Percentiles rank a stretch among this genome's conserved stretches.
Evolutionary conservation across 2,797 vertebrate genomes (phyloP).

Genomic region (Callimico goeldii): DNA sequence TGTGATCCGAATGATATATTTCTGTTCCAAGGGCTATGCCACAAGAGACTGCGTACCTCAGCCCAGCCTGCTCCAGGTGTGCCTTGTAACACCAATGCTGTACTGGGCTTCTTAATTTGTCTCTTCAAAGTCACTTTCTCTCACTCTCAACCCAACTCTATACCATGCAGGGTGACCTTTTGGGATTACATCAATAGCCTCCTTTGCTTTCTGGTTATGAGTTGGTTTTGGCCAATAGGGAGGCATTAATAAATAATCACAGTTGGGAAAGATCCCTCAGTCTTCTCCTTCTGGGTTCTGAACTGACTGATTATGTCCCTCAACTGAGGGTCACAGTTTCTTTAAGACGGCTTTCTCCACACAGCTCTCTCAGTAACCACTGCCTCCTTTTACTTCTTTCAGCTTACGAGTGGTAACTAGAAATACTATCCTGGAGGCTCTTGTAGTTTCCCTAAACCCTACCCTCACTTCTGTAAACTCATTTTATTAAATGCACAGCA

Average conservation of each 20-base stretch:
- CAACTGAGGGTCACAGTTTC: not conserved
- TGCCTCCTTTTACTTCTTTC: not conserved
- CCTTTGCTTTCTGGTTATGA: not conserved
- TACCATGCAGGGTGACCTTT: not conserved
- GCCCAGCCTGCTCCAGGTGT: not conserved
- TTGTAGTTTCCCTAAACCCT: not conserved
- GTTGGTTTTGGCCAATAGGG: not conserved
- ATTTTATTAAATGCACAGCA: not conserved
- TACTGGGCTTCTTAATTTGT: not conserved
- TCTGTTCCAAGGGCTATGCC: constrained; percentile 5
- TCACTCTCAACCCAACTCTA: not conserved
- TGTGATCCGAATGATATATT: constrained; percentile 63
- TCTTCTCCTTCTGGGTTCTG: not conserved
- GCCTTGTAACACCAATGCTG: constrained; percentile 15
- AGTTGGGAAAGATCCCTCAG: not conserved
- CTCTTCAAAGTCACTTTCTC: not conserved
- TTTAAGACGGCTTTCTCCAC: not conserved
- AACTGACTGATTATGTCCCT: not conserved
- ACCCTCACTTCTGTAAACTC: not conserved
- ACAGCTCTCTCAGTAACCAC: not conserved
- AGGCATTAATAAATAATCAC: not conserved
- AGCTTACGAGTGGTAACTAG: not conserved
- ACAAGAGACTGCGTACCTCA: constrained; percentile 62
- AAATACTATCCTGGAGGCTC: not conserved
- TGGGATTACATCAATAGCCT: not conserved